These are phyloP conservation scores for Odocoileus virginianus DNA, from an alignment of 2,113 vertebrate species.

Conservation along the genomic window DNA sequence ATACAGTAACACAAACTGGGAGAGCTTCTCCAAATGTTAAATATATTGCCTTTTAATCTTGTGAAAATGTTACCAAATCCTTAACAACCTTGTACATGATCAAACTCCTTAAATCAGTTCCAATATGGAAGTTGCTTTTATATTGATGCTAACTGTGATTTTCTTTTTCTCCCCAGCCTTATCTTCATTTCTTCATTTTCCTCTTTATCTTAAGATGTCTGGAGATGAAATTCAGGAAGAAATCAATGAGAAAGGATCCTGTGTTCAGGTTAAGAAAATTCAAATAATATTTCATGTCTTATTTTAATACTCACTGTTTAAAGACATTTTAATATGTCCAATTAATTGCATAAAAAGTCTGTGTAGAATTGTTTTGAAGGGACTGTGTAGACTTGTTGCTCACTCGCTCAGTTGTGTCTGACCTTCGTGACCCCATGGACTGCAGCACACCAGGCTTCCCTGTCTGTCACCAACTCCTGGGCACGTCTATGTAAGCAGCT, in stretches of 20 bases:
- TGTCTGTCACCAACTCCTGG: neutral
- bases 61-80: neutral
- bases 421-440: neutral
- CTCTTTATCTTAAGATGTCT: slow-evolving; percentile 84
- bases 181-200: slow-evolving; percentile 85
- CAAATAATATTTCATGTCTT: neutral
- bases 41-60: neutral
- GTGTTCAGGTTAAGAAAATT: slow-evolving; percentile 83
- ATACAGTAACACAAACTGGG: neutral
- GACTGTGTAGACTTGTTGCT: neutral
- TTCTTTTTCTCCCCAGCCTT: slow-evolving; percentile 78
- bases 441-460: neutral
- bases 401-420: accelerated
- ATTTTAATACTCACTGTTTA: neutral
- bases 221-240: slow-evolving; percentile 82
- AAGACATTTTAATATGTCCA: neutral
- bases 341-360: neutral
- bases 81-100: neutral
- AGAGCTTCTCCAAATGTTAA: neutral
- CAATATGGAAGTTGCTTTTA: neutral
- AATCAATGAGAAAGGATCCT: slow-evolving; percentile 81
- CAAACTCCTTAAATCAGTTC: neutral
- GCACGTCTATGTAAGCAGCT: neutral
- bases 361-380: neutral
- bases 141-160: neutral